Conservation (phyloP, 2,888 invertebrate species). For the Macrophya alboannulata region DNA sequence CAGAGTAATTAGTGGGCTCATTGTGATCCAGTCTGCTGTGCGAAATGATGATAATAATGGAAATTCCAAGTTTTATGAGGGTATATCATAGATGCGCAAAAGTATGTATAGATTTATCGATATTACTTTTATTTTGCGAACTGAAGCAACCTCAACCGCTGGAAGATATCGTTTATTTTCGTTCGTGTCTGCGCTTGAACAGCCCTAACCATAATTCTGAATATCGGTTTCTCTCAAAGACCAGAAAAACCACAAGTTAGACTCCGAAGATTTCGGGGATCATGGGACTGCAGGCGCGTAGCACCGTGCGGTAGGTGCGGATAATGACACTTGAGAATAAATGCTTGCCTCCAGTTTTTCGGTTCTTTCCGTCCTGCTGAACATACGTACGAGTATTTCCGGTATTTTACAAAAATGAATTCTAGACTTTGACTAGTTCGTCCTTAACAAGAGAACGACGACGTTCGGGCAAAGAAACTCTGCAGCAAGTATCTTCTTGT, state of each 20-base stretch:
- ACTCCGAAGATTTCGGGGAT: background rate
- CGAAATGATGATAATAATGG: background rate
- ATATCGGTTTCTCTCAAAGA: background rate
- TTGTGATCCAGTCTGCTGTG: background rate
- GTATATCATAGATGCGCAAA: background rate
- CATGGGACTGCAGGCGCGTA: background rate
- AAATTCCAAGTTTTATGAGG: background rate
- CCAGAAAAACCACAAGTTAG: background rate
- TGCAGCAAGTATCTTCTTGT: background rate
- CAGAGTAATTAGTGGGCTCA: background rate
- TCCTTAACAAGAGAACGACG: background rate
- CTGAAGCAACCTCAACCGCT: background rate
- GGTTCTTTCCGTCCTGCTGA: background rate
- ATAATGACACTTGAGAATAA: slow-evolving; percentile 9
- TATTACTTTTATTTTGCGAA: background rate
- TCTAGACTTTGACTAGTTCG: background rate
- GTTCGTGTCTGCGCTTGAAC: background rate
- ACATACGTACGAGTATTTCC: background rate
- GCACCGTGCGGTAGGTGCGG: background rate
- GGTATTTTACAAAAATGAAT: background rate
- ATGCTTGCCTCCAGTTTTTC: background rate
- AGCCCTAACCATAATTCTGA: background rate
- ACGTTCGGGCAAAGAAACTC: background rate
- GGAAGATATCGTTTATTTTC: background rate
- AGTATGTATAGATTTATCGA: background rate